Evolutionary conservation across 2,113 vertebrate genomes (phyloP), one percentile per base, ranked within the genome.

Genomic region (Romanogobio albipinnatus): DNA sequence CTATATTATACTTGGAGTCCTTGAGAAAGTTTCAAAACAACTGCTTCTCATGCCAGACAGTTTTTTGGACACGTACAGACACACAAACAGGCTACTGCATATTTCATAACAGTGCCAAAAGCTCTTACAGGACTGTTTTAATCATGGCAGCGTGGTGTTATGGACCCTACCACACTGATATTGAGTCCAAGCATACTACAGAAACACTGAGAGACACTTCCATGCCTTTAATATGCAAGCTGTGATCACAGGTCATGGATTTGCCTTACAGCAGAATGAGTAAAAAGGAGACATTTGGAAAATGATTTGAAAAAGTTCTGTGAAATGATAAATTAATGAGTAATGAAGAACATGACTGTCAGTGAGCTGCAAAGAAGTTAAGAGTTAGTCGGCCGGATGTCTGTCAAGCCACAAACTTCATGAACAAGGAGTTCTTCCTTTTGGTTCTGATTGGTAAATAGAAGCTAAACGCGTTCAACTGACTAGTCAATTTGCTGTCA

Each of bases 21-120:
- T 78, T 39, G 26, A 78, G 61, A 56, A 14, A 39, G 53, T n/a
- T 59, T 78, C 15, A 6, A 78, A 39, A 53, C 17, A 91, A 56
- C 86, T 87, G 13, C 89, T 88, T 19, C 83, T 91, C 14, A 88
- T 66, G 39, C 43, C 19, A 85, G 39, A 64, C 3, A 2, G 11
- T 68, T 59, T 70, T 22, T 53, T 39, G 43, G 22, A 56, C 24
- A n/a, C 2, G 70, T 36, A 19, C 4, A 62, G 39, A 73, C 58
- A 58, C 76, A 45, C 80, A 86, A 59, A 66, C 5, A 74, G 11
- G 24, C 8, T 45, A 22, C 56, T 76, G 79, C 74, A 92, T 87
- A 70, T 88, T 90, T 91, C 47, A 86, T 3, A 36, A 68, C 36
- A 66, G 84, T 85, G 84, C 87, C 84, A 84, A 36, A 89, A 76